Percentiles rank a stretch among this genome's conserved stretches.
phyloP scores from a whole-genome alignment of 2,888 invertebrate genomes.

The Nemurella pictetii region DNA sequence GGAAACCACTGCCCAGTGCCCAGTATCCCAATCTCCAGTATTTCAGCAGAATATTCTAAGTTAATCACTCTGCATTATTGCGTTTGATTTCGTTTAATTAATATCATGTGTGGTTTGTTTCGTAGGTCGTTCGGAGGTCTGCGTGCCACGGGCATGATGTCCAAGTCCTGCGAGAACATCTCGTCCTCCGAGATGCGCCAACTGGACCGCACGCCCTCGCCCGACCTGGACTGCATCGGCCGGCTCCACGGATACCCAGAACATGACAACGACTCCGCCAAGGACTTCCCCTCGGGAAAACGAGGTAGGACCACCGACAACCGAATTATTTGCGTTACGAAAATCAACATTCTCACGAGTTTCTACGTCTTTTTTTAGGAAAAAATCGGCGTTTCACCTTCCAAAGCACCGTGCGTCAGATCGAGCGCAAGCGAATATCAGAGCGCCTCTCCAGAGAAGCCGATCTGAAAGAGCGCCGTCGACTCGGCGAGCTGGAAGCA shows the following conservation, averaged over 20 bases:
- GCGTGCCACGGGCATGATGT: constrained; percentile 2
- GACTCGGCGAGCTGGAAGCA: constrained; percentile 76
- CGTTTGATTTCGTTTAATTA: no score
- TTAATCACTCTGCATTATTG: no score
- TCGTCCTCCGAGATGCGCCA: constrained; percentile 46
- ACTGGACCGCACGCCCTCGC: constrained; percentile 43
- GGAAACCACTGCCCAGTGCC: no score
- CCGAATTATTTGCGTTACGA: no score
- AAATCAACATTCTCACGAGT: background rate
- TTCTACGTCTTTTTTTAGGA: background rate
- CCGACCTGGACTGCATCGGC: constrained; percentile 38
- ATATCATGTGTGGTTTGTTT: no score
- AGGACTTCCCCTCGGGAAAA: constrained; percentile 36
- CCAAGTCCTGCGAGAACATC: constrained; percentile 57
- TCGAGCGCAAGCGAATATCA: constrained; percentile 72
- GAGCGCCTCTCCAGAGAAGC: constrained; percentile 77
- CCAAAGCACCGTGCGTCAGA: constrained; percentile 81
- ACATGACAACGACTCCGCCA: constrained; percentile 33
- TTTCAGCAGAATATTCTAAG: no score
- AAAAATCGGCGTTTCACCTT: constrained; percentile 69
- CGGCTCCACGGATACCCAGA: constrained; percentile 38
- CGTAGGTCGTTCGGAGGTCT: background rate
- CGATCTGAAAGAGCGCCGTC: constrained; percentile 74
- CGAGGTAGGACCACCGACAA: constrained; percentile 16
- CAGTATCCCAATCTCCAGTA: no score